Evolutionary conservation across 2,797 vertebrate genomes (phyloP).

Genomic region (Agapornis canus): DNA sequence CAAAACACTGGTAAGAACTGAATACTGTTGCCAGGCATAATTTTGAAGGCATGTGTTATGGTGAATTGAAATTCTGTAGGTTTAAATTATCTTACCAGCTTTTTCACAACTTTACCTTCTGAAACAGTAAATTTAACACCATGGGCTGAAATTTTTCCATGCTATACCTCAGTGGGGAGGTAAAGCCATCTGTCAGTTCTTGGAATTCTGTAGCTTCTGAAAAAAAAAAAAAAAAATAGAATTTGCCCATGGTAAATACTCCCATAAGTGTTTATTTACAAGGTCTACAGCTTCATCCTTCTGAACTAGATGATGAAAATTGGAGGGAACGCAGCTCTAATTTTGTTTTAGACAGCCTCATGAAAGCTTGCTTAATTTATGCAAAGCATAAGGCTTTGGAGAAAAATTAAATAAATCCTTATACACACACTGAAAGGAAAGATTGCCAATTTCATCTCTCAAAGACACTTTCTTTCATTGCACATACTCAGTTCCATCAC

Average conservation of each 20-base stretch:
- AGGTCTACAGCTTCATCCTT: neutral
- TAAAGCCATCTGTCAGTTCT: neutral
- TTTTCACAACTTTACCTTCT: neutral
- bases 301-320: neutral
- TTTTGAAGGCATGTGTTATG: neutral
- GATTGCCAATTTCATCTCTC: neutral
- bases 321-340: neutral
- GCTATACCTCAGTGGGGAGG: neutral
- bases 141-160: neutral
- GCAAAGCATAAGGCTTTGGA: neutral
- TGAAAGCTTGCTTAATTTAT: neutral
- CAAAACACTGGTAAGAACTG: neutral
- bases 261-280: neutral
- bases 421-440: neutral
- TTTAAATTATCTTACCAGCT: neutral
- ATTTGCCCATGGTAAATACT: neutral
- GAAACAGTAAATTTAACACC: neutral
- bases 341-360: neutral
- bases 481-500: neutral
- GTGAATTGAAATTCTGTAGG: neutral
- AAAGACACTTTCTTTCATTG: neutral
- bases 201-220: neutral
- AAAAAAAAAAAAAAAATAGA: too few relatives aligned
- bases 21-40: neutral
- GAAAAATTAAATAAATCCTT: neutral